These are phyloP conservation scores for Rhorus exstirpatorius DNA, from an alignment of 2,888 invertebrate genomes.

Conservation along the genomic window DNA sequence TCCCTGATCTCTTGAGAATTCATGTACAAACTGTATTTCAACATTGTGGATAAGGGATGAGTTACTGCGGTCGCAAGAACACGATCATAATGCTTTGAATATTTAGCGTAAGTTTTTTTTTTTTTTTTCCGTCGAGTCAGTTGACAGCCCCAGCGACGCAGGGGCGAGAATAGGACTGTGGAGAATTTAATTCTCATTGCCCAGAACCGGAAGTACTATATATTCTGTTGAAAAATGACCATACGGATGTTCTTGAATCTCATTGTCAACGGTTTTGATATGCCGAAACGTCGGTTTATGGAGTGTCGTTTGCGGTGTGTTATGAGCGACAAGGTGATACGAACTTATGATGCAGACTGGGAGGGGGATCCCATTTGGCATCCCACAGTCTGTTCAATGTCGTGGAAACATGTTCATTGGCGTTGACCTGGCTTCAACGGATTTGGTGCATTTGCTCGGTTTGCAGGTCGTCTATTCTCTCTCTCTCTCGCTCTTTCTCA, in stretches of 20 bases:
- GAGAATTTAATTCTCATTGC: not conserved
- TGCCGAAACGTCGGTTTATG: conserved; percentile 28
- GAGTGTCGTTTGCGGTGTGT: conserved; percentile 18
- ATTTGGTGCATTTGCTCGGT: conserved; percentile 51
- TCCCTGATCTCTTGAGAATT: conserved; percentile 40
- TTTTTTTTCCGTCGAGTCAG: not conserved
- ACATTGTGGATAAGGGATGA: conserved; percentile 4
- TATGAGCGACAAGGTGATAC: conserved; percentile 5
- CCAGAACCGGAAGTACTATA: not conserved
- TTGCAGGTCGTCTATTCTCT: conserved; percentile 51
- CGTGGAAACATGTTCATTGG: conserved; percentile 80
- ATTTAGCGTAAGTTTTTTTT: conserved; percentile 14
- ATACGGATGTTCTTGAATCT: conserved; percentile 10
- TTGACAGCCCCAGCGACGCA: not conserved
- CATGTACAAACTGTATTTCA: conserved; percentile 26
- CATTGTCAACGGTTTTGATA: conserved; percentile 9
- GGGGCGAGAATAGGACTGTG: not conserved
- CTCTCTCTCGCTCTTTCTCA: not conserved
- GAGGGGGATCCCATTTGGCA: conserved; percentile 70
- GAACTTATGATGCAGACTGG: conserved; percentile 13
- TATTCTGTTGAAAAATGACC: not conserved
- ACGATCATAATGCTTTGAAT: conserved; percentile 12
- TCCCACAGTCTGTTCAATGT: conserved; percentile 76
- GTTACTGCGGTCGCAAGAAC: conserved; percentile 5
- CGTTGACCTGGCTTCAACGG: conserved; percentile 72